These are phyloP conservation scores for Erinaceus europaeus DNA, from an alignment of 2,113 vertebrate genomes.

Conservation along the genomic window DNA sequence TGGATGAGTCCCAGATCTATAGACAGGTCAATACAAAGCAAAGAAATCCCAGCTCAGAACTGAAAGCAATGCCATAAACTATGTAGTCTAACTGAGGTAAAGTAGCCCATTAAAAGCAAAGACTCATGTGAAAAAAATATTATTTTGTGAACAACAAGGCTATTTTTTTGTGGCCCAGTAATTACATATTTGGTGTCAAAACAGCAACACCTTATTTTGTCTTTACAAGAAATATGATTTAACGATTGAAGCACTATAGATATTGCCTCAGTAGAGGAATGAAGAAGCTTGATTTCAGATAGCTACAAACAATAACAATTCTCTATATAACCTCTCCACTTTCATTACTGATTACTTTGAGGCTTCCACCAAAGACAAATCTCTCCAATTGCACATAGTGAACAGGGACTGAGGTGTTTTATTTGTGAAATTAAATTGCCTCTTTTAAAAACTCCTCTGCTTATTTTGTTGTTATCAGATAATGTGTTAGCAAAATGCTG, in stretches of 20 bases:
- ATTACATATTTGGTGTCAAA: background rate
- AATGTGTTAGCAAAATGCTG: slow-evolving; percentile 64
- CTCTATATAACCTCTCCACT: background rate
- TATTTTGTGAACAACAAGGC: background rate
- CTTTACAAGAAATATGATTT: background rate
- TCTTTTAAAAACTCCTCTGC: slow-evolving; percentile 45
- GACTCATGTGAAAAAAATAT: background rate
- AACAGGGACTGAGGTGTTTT: background rate
- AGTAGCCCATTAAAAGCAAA: background rate
- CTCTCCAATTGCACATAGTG: background rate
- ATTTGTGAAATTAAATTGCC: slow-evolving; percentile 43
- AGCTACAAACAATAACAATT: background rate
- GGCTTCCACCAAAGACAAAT: background rate
- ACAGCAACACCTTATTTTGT: background rate
- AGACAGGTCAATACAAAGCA: background rate
- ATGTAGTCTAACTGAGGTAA: background rate
- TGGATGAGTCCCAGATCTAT: background rate
- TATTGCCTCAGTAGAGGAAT: background rate
- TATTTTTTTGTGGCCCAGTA: background rate
- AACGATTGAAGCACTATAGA: background rate
- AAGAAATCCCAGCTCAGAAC: background rate
- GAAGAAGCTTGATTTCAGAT: accelerated
- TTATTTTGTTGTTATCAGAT: slow-evolving; percentile 68
- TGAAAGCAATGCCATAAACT: too few species aligned
- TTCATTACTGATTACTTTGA: background rate